These are phyloP conservation scores for Lepidurus arcticus DNA, from an alignment of 1,140 invertebrate genomes.

Conservation along the genomic window DNA sequence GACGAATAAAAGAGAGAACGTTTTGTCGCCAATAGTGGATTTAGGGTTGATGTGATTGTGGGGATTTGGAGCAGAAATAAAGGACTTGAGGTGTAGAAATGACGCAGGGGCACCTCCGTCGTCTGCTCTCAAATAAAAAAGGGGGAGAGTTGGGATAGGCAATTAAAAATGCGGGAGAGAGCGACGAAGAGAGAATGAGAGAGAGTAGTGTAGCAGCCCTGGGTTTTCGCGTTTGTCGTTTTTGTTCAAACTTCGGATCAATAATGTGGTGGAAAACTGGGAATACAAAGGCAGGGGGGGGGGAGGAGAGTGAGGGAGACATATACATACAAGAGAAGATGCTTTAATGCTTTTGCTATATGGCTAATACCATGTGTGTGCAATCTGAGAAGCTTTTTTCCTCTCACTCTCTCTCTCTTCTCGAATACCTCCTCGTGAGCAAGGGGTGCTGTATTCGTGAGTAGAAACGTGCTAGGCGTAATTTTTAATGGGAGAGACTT, in stretches of 20 bases:
- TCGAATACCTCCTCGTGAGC: not conserved
- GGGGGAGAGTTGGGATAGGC: not conserved
- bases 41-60: constrained; percentile 4
- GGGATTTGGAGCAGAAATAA: not conserved
- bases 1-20: not conserved
- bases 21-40: not conserved
- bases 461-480: constrained; percentile 9
- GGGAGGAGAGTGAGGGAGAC: not conserved
- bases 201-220: not conserved
- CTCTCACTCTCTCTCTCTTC: not conserved
- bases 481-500: not conserved
- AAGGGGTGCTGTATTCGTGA: not conserved
- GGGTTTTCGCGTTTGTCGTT: not conserved
- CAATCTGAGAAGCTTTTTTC: not conserved
- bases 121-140: not conserved
- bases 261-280: constrained; percentile 17
- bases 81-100: constrained; percentile 18
- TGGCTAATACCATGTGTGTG: not conserved
- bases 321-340: not conserved
- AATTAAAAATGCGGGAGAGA: not conserved
- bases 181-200: not conserved
- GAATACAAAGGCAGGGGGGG: not conserved
- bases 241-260: constrained; percentile 16
- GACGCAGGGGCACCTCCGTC: not conserved
- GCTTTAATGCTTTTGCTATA: not conserved